A percentile compares a stretch with the other conserved stretches of the same genome.
Evolutionary conservation across 2,888 invertebrate genomes (phyloP).

Genomic region (Alsophila aescularia): DNA sequence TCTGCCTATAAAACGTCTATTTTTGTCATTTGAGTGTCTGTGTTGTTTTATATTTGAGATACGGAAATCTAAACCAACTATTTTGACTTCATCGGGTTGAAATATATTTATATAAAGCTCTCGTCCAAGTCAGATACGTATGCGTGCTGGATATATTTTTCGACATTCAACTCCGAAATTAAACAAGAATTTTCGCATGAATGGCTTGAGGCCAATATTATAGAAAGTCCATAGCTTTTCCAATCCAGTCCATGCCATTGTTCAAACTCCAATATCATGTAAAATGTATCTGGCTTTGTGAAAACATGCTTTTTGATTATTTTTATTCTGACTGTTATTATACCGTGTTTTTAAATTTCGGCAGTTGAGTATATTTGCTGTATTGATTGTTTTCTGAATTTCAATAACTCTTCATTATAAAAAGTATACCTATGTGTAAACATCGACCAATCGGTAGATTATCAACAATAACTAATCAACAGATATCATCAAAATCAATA

Average conservation of each 20-base stretch:
- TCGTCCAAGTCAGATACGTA: background rate
- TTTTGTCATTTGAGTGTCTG: too few species aligned
- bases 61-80: too few species aligned
- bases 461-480: too few species aligned
- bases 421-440: too few species aligned
- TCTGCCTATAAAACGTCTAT: too few species aligned
- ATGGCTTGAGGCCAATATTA: slow-evolving; percentile 32
- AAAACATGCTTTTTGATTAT: slow-evolving; percentile 26
- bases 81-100: background rate
- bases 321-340: slow-evolving; percentile 7
- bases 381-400: background rate
- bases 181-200: slow-evolving; percentile 33
- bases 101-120: background rate
- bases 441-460: too few species aligned
- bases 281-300: slow-evolving; percentile 31
- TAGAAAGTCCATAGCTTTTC: slow-evolving; percentile 32
- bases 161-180: slow-evolving; percentile 25
- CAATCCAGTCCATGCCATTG: slow-evolving; percentile 37
- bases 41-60: too few species aligned
- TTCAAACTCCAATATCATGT: slow-evolving; percentile 37
- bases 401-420: background rate
- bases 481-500: too few species aligned
- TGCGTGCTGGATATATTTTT: slow-evolving; percentile 7
- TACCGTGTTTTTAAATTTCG: background rate
- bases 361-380: background rate